Evolutionary conservation across 2,888 invertebrate genomes (phyloP).

Genomic region (Ernsta delagoae): DNA sequence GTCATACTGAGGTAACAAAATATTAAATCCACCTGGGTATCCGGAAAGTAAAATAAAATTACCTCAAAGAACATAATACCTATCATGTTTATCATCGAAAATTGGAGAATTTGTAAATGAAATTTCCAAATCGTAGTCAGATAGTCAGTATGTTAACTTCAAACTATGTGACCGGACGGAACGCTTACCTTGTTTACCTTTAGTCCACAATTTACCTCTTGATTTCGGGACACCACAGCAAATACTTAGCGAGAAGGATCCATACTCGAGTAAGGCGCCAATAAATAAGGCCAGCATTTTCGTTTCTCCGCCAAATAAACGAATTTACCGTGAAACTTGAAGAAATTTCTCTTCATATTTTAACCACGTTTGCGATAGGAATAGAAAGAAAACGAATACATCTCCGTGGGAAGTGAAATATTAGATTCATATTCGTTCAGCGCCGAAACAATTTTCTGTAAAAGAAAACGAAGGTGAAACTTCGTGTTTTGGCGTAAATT

Average conservation of each 20-base stretch:
- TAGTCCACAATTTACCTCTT: constrained; percentile 10
- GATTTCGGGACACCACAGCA: constrained; percentile 23
- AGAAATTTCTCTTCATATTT: constrained; percentile 46
- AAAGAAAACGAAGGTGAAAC: constrained; percentile 2
- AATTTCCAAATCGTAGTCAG: too few species aligned
- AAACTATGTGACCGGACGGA: neutral
- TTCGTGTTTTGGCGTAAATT: neutral
- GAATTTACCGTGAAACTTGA: constrained; percentile 45
- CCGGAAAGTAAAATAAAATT: too few species aligned
- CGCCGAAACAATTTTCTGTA: constrained; percentile 21
- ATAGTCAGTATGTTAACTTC: too few species aligned
- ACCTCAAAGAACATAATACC: too few species aligned
- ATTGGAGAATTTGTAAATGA: too few species aligned
- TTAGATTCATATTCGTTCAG: constrained; percentile 26
- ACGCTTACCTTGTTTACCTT: constrained; percentile 10
- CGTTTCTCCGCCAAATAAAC: constrained; percentile 38
- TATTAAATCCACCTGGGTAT: too few species aligned
- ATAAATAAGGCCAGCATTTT: constrained; percentile 32
- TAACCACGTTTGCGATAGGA: constrained; percentile 40
- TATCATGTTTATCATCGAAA: too few species aligned
- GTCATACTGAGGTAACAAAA: too few species aligned
- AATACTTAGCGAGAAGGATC: constrained; percentile 23
- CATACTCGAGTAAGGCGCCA: constrained; percentile 20
- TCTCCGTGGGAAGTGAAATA: constrained; percentile 33
- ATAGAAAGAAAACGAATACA: constrained; percentile 33